Base-by-base conservation (phyloP, 2,113 vertebrate genomes). In the Elephantulus edwardii region DNA sequence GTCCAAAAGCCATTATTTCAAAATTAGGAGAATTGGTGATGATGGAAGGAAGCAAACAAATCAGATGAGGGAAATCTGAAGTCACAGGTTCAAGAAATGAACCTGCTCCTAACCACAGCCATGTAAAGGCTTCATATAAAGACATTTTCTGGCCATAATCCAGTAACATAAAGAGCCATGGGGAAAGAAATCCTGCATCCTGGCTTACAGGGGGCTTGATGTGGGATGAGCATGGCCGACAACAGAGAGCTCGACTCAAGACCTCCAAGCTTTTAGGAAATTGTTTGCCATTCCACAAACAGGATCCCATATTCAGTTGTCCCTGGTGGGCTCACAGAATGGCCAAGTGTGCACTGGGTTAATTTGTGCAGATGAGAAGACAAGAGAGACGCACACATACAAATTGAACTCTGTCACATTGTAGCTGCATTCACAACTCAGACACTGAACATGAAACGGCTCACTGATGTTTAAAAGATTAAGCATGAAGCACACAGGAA, bases 41-140 rank as follows among this genome's bases (percentile, higher is more conserved):
- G 88, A 87, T 8, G 28, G 52, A 91, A 58, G n/a, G 38, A 92
- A 91, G 91, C 66, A 90, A 85, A 91, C 33, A n/a, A 16, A 38
- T 64, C 50, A 79, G 77, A 87, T 42, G 50, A 16, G 56, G 84
- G 54, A 30, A 82, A 82, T 60, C 26, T 64, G 44, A 58, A 85
- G 44, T 44, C 26, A 84, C 0, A 88, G 40, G 56, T 50, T 26
- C 35, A 68, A 66, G 22, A 58, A 77, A 81, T 84, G 68, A 62
- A 93, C 54, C 30, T 14, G 19, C 40, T 46, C 14, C 33, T 44
- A 94, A 74, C 4, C 30, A 8, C 16, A 90, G 79, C 24, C 30
- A 83, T 50, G 46, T 74, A 62, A 90, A 91, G n/a, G 52, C n/a
- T 88, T 79, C 42, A 79, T 44, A 28, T 60, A 48, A 78, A 89